Conservation (phyloP, 2,113 vertebrate species). For the Hyla sarda region DNA sequence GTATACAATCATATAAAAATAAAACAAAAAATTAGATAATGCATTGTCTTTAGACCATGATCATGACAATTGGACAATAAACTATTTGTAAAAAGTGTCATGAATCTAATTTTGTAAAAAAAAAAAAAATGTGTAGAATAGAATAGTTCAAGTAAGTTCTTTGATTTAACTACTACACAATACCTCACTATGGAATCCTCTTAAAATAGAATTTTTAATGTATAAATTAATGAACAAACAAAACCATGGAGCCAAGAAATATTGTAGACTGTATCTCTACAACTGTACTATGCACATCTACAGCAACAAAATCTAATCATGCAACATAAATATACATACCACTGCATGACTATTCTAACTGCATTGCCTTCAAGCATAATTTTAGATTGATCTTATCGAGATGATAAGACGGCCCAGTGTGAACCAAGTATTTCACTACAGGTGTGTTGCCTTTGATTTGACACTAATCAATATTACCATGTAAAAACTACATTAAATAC, state of each 20-base stretch:
- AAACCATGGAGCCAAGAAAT: background rate
- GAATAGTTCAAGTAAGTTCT: background rate
- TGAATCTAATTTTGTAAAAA: background rate
- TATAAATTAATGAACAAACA: background rate
- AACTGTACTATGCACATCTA: slow-evolving; percentile 14
- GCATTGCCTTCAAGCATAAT: slow-evolving; percentile 17
- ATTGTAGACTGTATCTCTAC: background rate
- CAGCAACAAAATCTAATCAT: slow-evolving; percentile 29
- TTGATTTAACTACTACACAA: background rate
- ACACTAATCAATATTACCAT: too few species aligned
- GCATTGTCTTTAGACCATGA: background rate
- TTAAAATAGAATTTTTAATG: background rate
- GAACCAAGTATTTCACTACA: background rate
- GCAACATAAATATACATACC: background rate
- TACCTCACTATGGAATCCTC: background rate
- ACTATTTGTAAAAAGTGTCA: background rate
- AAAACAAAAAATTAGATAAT: background rate
- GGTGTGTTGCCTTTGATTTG: background rate
- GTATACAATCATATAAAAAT: too few species aligned
- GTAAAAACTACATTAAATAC: too few species aligned
- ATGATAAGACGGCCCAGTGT: background rate
- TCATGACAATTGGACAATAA: background rate
- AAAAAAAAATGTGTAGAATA: background rate
- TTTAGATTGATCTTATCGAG: slow-evolving; percentile 5
- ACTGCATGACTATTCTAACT: slow-evolving; percentile 13